Evolutionary conservation across 2,888 invertebrate genomes (phyloP), one percentile per base, ranked within the genome.

Genomic region (Sthenelais limicola): DNA sequence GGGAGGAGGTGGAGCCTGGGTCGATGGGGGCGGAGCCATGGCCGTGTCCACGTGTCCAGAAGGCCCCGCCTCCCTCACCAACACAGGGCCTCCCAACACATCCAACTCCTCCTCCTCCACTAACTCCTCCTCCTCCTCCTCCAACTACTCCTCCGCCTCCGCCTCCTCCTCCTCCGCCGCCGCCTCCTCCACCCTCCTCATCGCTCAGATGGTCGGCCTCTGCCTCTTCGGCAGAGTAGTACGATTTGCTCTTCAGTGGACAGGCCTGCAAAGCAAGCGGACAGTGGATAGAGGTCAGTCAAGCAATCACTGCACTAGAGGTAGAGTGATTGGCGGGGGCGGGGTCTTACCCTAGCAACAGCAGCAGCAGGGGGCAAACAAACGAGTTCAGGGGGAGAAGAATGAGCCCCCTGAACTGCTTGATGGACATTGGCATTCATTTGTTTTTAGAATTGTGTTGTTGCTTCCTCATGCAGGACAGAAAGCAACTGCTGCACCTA

Each of bases 151-250:
- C 38, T 3, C 62, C 62, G 54, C 54, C 54, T 35, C 62, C 62
- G 30, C 56, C 56, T n/a, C n/a, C n/a, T n/a, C n/a, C n/a, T 4
- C 38, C 62, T 24, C 24, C 62, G 35, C 35, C 21, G 12, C 38
- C 35, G 38, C 21, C n/a, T 43, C 21, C 24, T 62, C 43, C 43
- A 43, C 35, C 62, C 26, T 62, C 62, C 26, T 62, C 62, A 43
- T 62, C 62, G 24, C 62, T 62, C 38, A 62, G 62, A 15, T 62
- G 62, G 62, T 62, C 62, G n/a, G 62, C 62, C 24, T 62, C 62
- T 18, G 62, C 62, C 38, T 62, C 62, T 43, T 62, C 62, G 12
- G 62, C 62, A 26, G 38, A 38, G 62, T 62, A 62, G 62, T 62
- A 62, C 26, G 62, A 62, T 35, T 62, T 62, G 62, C 35, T 62